Base-by-base conservation (phyloP, 1,140 invertebrate species). In the Pseudomyrmex flavicornis region DNA sequence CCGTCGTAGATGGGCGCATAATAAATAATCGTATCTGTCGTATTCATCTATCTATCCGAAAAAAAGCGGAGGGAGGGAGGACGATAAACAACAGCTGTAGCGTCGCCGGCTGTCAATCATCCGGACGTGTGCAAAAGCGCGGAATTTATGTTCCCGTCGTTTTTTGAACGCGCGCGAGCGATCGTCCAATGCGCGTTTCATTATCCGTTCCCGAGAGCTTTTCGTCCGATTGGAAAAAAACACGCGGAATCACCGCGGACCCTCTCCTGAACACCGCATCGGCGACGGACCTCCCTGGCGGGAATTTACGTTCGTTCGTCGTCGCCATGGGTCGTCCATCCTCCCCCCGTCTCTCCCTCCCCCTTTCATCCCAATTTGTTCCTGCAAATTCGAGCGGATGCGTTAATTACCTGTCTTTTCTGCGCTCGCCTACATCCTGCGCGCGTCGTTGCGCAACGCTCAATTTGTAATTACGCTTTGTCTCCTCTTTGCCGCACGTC, bases 21-120 rank as follows among this genome's bases (percentile, higher is more conserved):
- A 80, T 80, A 80, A 80, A 80, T 80, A 80, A 80, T 80, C 76
- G 76, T 72, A 72, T 80, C 76, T 72, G 76, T 80, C 76, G 44
- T 80, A 80, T 80, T 80, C 76, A 70, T 80, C 76, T 80, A 72
- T 80, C 66, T 59, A 59, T 50, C 15, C 76, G 54, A 50, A 59
- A 80, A 80, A 80, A 79, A 70, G n/a, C 7, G 44, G 56, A 17
- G 50, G 54, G 54, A 26, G 44, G 44, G 44, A 20, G 12, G 17
- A 8, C 54, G 76, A 80, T 80, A 80, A 72, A 80, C 76, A 80
- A 80, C 76, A 80, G 76, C 76, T 80, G 76, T 80, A 80, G 76
- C 76, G 69, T 80, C 76, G 76, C 76, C 66, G 56, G 66, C 44
- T 80, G 76, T 80, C 76, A 72, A 80, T 80, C 66, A 80, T 59